Percentiles rank a stretch among this genome's conserved stretches.
Conservation (phyloP, 2,113 vertebrate species). For the Coturnix japonica region DNA sequence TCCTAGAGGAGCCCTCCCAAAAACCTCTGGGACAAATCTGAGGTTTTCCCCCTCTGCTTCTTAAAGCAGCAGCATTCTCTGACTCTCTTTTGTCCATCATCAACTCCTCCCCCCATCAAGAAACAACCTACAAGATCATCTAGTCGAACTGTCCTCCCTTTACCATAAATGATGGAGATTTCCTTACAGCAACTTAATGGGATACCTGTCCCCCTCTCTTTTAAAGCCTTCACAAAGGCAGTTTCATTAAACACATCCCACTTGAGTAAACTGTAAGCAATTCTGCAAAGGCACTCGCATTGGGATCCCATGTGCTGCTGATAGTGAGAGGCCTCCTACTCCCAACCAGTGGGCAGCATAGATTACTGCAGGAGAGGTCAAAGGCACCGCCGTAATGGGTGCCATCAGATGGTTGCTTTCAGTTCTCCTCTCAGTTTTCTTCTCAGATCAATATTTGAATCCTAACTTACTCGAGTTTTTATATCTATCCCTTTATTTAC, state of each 20-base stretch:
- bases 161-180: not conserved
- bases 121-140: no score
- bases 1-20: no score
- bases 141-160: no score
- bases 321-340: not conserved
- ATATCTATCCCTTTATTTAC: not conserved
- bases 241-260: not conserved
- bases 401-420: accelerated
- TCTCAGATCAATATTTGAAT: not conserved
- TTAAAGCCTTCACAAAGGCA: not conserved
- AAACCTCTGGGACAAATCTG: no score
- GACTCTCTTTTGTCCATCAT: no score
- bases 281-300: not conserved
- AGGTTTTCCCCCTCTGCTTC: no score
- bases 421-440: not conserved
- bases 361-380: not conserved
- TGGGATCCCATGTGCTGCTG: not conserved
- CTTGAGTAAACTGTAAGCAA: not conserved
- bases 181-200: not conserved
- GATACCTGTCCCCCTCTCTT: not conserved
- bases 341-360: not conserved
- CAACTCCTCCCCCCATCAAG: no score
- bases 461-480: not conserved
- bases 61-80: no score
- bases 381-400: not conserved